These are phyloP conservation scores for Drosophila bocki DNA, from an alignment of 1,140 invertebrate genomes.

Conservation along the genomic window DNA sequence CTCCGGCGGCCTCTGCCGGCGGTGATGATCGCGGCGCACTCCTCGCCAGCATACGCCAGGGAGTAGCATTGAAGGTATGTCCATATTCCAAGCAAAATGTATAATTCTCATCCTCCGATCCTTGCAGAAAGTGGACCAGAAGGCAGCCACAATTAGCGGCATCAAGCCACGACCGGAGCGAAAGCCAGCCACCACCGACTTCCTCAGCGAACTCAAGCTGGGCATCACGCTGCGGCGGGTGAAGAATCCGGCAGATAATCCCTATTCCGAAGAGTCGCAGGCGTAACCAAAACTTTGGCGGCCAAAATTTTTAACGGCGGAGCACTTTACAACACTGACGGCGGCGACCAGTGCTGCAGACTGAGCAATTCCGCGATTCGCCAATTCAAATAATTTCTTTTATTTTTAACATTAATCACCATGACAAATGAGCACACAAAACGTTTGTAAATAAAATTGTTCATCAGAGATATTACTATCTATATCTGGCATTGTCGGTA, in stretches of 20 bases:
- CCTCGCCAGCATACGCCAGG: slow-evolving; percentile 72
- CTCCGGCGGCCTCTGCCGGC: slow-evolving; percentile 10
- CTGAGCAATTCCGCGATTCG: slow-evolving; percentile 10
- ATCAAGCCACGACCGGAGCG: slow-evolving; percentile 65
- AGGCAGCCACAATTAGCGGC: slow-evolving; percentile 76
- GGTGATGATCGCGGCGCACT: slow-evolving; percentile 68
- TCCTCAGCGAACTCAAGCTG: slow-evolving; percentile 73
- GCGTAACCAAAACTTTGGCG: slow-evolving; percentile 34
- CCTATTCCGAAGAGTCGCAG: slow-evolving; percentile 67
- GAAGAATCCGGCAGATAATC: slow-evolving; percentile 70
- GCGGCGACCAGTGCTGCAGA: slow-evolving; percentile 21
- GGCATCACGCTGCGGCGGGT: slow-evolving; percentile 68
- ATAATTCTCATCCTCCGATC: not conserved
- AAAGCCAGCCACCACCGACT: slow-evolving; percentile 65
- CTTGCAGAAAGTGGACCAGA: slow-evolving; percentile 73
- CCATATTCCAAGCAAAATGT: not conserved
- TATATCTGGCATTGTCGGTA: not conserved
- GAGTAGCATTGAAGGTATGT: slow-evolving; percentile 69
- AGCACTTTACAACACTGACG: slow-evolving; percentile 18
- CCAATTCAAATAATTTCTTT: slow-evolving; percentile 18
- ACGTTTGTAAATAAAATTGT: slow-evolving; percentile 41
- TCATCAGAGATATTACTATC: slow-evolving; percentile 19
- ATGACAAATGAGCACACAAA: slow-evolving; percentile 32
- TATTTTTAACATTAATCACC: slow-evolving; percentile 28
- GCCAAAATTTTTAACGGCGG: slow-evolving; percentile 24